phyloP scores from a whole-genome alignment of 2,888 invertebrate species.

The Rhagonycha lutea region DNA sequence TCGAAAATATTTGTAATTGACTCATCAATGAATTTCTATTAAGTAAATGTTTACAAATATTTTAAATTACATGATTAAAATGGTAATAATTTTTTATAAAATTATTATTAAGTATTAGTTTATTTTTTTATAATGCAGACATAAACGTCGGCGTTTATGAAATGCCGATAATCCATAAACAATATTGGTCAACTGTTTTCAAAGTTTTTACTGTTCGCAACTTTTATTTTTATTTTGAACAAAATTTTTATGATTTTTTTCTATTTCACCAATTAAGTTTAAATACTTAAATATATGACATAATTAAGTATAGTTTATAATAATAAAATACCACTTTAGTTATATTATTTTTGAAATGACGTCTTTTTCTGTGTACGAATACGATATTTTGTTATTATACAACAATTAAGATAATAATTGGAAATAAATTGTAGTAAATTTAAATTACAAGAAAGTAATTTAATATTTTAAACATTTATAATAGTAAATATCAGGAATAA shows the following conservation, averaged over 20 bases:
- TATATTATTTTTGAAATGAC: not conserved
- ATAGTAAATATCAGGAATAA: not conserved
- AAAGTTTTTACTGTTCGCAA: no score
- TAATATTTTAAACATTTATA: not conserved
- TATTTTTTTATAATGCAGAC: not conserved
- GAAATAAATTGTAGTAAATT: not conserved
- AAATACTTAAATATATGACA: no score
- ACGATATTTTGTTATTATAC: not conserved
- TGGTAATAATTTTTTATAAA: not conserved
- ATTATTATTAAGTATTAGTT: no score
- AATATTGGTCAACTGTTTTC: not conserved
- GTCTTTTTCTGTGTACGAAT: no score
- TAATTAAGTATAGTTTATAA: no score
- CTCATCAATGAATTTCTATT: not conserved
- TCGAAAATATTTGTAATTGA: not conserved
- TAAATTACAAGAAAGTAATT: not conserved
- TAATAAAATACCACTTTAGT: not conserved
- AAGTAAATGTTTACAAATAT: not conserved
- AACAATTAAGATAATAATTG: not conserved
- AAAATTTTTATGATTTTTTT: not conserved
- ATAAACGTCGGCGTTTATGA: not conserved
- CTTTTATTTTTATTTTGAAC: not conserved
- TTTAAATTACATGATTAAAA: not conserved
- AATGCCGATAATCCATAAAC: not conserved
- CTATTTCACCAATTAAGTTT: not conserved